Conservation (phyloP, 1,140 invertebrate species). For the Brachionus koreanus region DNA sequence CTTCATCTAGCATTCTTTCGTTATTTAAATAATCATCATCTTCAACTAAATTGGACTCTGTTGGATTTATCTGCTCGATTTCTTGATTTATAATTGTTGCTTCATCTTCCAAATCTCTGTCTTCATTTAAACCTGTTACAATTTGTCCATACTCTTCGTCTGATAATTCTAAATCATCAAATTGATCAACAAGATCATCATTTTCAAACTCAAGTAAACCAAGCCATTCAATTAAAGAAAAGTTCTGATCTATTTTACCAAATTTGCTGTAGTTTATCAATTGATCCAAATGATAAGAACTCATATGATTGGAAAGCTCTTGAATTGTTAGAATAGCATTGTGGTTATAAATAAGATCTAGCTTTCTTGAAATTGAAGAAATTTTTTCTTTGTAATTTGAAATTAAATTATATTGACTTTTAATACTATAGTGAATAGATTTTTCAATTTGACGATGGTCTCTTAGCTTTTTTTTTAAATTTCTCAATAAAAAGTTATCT, state of each 20-base stretch:
- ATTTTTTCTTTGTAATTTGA: not conserved
- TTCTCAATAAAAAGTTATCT: not conserved
- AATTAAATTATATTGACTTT: not conserved
- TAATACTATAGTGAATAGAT: not conserved
- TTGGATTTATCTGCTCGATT: no score
- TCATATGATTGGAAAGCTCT: not conserved
- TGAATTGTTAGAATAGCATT: not conserved
- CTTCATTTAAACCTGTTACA: not conserved
- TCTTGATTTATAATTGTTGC: no score
- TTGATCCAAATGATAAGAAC: not conserved
- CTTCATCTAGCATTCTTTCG: conserved; percentile 12
- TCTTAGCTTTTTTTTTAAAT: not conserved
- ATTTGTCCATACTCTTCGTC: not conserved
- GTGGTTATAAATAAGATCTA: not conserved
- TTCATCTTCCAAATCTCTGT: not conserved
- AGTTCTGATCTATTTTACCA: not conserved
- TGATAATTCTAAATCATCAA: no score
- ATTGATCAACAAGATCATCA: not conserved
- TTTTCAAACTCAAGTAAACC: not conserved
- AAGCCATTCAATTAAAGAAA: not conserved
- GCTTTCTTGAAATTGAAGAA: not conserved
- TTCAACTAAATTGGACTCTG: not conserved
- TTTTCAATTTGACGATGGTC: not conserved
- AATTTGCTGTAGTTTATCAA: not conserved
- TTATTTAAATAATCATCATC: not conserved